Evolutionary conservation across 2,113 vertebrate genomes (phyloP), one percentile per base, ranked within the genome.

Genomic region (Castor canadensis): DNA sequence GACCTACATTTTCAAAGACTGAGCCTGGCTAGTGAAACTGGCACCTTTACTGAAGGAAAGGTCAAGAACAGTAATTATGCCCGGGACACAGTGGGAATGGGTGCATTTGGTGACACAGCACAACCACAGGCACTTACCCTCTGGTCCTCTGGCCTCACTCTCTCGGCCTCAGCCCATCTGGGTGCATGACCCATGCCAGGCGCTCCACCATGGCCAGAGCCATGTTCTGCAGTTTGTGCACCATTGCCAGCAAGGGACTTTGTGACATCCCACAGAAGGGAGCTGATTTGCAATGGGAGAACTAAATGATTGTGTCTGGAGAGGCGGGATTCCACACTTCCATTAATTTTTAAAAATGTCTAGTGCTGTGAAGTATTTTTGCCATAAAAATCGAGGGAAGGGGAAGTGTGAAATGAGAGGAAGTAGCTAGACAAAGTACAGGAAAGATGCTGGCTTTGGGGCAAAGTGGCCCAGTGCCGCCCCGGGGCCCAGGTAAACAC

Each of bases 161-260:
- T 5, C n/a, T n/a, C n/a, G n/a, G n/a, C n/a, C n/a, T n/a, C n/a
- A n/a, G 45, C 13, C 43, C 0, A 5, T 16, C 8, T 17, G 11
- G 15, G 20, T 7, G 0, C 0, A 0, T 1, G 64, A 0, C 12
- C 5, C 1, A 0, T 0, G 28, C 32, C 9, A 0, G 38, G 38
- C 0, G 22, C 35, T 5, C 9, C 22, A 15, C 24, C n/a, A n/a
- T n/a, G n/a, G n/a, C n/a, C n/a, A n/a, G n/a, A n/a, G n/a, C n/a
- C n/a, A n/a, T n/a, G n/a, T n/a, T n/a, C n/a, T n/a, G n/a, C n/a
- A n/a, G 54, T 24, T 32, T 24, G 26, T 64, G 45, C 16, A 13
- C 71, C 56, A 9, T 6, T n/a, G n/a, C n/a, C n/a, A n/a, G n/a
- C n/a, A n/a, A n/a, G n/a, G n/a, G n/a, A n/a, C n/a, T n/a, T n/a